These are phyloP conservation scores for Pharmacophagus antenor DNA, from an alignment of 2,888 invertebrate species.

Conservation along the genomic window DNA sequence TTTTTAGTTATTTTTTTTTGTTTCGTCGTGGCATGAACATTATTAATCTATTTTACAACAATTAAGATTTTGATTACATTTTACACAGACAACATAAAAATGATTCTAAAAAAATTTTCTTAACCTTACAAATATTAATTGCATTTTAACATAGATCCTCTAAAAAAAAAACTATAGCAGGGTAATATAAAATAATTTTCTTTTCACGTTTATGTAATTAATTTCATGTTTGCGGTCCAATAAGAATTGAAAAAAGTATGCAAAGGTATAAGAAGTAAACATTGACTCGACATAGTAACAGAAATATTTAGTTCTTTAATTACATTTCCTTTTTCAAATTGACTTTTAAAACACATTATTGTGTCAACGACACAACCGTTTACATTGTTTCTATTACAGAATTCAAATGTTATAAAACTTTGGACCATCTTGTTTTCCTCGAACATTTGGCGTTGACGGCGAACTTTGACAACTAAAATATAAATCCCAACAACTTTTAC, in stretches of 20 bases:
- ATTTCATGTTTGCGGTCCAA: too few species aligned
- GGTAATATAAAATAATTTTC: too few species aligned
- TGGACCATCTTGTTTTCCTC: conserved; percentile 1
- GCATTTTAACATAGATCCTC: not conserved
- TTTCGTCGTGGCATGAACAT: not conserved
- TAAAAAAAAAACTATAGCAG: too few species aligned
- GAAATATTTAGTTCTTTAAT: too few species aligned
- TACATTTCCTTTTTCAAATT: too few species aligned
- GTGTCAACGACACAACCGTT: not conserved
- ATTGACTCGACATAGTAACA: not conserved
- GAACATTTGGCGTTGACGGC: conserved; percentile 7
- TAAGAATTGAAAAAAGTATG: too few species aligned
- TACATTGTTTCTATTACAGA: not conserved
- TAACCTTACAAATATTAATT: not conserved
- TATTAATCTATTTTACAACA: not conserved
- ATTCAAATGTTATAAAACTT: conserved; percentile 24
- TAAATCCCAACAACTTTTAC: conserved; percentile 9
- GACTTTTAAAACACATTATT: not conserved
- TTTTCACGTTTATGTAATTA: too few species aligned
- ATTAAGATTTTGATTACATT: not conserved
- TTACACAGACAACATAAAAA: too few species aligned
- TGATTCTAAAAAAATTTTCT: too few species aligned
- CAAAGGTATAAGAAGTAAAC: too few species aligned
- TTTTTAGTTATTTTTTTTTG: conserved; percentile 8
- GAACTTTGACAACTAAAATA: conserved; percentile 20